A percentile compares a stretch with the other conserved stretches of the same genome.
phyloP scores from a whole-genome alignment of 2,113 vertebrate species.

The Plecotus auritus region DNA sequence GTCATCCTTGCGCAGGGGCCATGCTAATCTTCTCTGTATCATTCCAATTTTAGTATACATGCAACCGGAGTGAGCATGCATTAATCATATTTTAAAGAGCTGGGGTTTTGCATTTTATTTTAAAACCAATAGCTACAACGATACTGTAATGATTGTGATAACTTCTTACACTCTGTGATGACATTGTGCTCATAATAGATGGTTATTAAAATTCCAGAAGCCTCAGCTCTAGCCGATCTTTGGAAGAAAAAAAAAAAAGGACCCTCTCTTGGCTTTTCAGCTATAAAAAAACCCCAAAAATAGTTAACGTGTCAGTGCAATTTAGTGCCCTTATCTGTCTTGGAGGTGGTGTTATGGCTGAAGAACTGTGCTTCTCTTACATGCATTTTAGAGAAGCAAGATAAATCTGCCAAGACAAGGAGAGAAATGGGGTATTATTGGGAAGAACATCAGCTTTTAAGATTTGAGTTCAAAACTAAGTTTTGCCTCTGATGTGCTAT shows the following conservation, averaged over 20 bases:
- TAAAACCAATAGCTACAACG: not conserved
- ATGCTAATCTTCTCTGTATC: not conserved
- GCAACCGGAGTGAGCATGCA: not conserved
- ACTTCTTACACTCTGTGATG: not conserved
- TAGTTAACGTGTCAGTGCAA: not conserved
- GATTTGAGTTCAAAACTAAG: not conserved
- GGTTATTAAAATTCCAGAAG: not conserved
- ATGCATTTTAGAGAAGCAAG: not conserved
- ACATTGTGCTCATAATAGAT: not conserved
- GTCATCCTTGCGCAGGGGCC: not conserved
- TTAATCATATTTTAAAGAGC: not conserved
- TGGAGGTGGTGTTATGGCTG: not conserved
- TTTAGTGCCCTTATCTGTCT: not conserved
- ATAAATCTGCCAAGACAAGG: not conserved
- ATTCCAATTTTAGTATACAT: not conserved
- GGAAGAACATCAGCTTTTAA: not conserved
- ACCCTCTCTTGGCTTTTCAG: not conserved
- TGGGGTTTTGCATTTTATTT: slow-evolving; percentile 46
- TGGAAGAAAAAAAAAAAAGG: not conserved
- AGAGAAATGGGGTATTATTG: not conserved
- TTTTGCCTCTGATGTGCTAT: not conserved
- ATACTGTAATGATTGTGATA: not conserved
- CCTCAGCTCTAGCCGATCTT: not conserved
- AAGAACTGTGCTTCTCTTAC: not conserved
- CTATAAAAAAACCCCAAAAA: not conserved